Conservation (phyloP, 2,113 vertebrate species). For the Spheniscus mendiculus region DNA sequence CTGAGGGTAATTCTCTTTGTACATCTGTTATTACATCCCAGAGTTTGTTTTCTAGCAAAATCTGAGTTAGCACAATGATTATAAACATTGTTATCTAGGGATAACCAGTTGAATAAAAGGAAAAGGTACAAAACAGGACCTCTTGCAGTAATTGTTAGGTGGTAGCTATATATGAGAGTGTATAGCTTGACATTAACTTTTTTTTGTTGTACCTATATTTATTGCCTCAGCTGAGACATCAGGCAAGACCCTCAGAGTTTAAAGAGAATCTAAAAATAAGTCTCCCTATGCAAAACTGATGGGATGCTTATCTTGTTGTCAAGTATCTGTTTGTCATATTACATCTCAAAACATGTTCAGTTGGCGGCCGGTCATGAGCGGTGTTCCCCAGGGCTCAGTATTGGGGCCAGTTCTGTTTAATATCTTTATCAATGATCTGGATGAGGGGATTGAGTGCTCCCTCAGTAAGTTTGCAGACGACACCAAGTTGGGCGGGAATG, state of each 20-base stretch:
- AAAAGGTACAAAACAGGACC: neutral
- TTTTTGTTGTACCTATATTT: neutral
- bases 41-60: neutral
- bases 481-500: too few species aligned
- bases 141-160: neutral
- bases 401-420: too few species aligned
- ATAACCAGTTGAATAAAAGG: neutral
- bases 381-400: too few species aligned
- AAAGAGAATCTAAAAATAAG: neutral
- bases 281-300: neutral
- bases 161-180: neutral
- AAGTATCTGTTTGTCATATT: conserved; percentile 1
- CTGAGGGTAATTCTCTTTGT: neutral
- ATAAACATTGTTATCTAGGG: neutral
- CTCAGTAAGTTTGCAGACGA: too few species aligned
- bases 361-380: too few species aligned
- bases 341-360: conserved; percentile 22
- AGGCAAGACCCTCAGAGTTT: neutral
- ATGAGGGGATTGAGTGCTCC: too few species aligned
- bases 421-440: too few species aligned
- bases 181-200: neutral
- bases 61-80: neutral
- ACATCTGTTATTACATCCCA: neutral
- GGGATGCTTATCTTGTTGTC: neutral
- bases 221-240: neutral